These are phyloP conservation scores for Drosophila repleta DNA, from an alignment of 1,140 invertebrate species.

Conservation along the genomic window DNA sequence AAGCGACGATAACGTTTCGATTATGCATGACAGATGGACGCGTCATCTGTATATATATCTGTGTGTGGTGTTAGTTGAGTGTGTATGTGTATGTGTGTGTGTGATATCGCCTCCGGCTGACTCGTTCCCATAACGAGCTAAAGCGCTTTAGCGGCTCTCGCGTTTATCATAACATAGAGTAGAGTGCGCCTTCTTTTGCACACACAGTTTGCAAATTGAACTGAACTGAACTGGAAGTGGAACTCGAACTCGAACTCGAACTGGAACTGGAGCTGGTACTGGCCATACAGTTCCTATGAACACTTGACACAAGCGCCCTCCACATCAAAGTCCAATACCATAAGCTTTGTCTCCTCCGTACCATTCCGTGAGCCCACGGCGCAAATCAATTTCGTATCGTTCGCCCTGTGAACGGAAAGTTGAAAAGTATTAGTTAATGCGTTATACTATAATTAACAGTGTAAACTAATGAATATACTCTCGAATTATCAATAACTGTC, in stretches of 20 bases:
- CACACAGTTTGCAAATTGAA: constrained; percentile 20
- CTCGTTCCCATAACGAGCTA: constrained; percentile 8
- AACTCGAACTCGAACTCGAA: constrained; percentile 23
- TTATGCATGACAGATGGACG: constrained; percentile 43
- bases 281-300: constrained; percentile 69
- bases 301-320: constrained; percentile 88
- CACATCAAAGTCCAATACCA: constrained; percentile 98
- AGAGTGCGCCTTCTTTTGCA: constrained; percentile 22
- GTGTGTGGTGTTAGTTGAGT: constrained; percentile 27
- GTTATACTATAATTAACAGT: no score
- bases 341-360: constrained; percentile 99
- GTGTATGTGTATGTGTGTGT: constrained; percentile 28
- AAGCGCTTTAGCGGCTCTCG: constrained; percentile 13
- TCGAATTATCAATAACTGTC: no score
- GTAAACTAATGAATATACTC: no score
- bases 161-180: constrained; percentile 38
- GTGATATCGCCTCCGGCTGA: constrained; percentile 13
- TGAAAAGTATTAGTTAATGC: no score
- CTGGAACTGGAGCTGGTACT: constrained; percentile 30
- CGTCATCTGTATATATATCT: constrained; percentile 33
- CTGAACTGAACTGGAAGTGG: constrained; percentile 23
- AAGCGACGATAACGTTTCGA: constrained; percentile 64
- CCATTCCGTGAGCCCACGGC: constrained; percentile 99
- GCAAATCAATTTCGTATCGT: constrained; percentile 98
- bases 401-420: constrained; percentile 86